These are phyloP conservation scores for Psococerastis gibbosa DNA, from an alignment of 2,888 invertebrate genomes.

Conservation along the genomic window DNA sequence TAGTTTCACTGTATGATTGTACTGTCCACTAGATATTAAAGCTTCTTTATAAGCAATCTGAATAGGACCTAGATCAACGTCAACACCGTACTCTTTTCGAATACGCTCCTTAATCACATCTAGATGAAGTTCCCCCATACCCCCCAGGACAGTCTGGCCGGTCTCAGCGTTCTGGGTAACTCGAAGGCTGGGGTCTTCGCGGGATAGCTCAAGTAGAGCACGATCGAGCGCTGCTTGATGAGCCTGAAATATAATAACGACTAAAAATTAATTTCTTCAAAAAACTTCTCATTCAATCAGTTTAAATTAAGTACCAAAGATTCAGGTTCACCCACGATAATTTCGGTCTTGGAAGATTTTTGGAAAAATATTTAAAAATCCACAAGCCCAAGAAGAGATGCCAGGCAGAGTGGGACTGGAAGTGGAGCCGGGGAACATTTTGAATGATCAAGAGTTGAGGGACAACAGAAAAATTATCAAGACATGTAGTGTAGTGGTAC, in stretches of 20 bases:
- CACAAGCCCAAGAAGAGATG: no score
- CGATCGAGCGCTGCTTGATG: constrained; percentile 55
- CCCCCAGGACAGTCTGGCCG: constrained; percentile 70
- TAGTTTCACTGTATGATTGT: constrained; percentile 36
- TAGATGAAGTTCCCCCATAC: constrained; percentile 94
- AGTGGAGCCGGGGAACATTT: no score
- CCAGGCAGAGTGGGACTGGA: no score
- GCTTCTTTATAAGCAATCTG: constrained; percentile 85
- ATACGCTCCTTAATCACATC: constrained; percentile 86
- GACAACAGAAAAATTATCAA: no score
- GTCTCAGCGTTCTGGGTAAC: constrained; percentile 58
- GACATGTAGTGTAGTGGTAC: no score
- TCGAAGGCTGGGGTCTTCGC: constrained; percentile 81
- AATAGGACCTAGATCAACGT: constrained; percentile 74
- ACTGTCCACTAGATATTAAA: constrained; percentile 28
- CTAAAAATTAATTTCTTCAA: constrained; percentile 3
- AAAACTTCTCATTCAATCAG: no score
- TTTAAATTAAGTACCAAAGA: no score
- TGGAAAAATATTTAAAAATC: no score
- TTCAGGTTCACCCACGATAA: no score
- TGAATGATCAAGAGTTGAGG: no score
- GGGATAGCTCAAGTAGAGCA: constrained; percentile 58
- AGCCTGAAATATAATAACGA: constrained; percentile 35
- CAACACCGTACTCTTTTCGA: constrained; percentile 70
- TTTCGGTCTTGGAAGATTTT: no score